Evolutionary conservation across 2,888 invertebrate genomes (phyloP).

Genomic region (Trisateles emortualis): DNA sequence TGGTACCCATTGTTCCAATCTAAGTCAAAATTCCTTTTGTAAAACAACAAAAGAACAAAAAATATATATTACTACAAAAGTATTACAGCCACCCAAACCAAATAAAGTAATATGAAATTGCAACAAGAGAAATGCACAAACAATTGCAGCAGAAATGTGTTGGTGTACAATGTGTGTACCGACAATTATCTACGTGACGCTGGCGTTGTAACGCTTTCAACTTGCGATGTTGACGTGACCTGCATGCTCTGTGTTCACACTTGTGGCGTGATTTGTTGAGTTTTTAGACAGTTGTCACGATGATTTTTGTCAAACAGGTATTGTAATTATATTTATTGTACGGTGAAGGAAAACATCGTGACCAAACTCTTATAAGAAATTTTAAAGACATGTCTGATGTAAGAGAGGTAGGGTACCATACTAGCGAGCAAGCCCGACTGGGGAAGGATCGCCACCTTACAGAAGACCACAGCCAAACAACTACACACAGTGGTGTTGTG

Average conservation of each 20-base stretch:
- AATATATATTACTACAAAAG: background rate
- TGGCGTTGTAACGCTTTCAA: constrained; percentile 30
- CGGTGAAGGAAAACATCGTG: no score
- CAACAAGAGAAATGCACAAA: constrained; percentile 9
- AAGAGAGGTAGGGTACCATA: no score
- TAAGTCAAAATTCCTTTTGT: background rate
- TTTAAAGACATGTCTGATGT: no score
- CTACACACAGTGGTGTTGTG: no score
- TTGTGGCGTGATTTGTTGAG: constrained; percentile 11
- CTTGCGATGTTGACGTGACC: constrained; percentile 31
- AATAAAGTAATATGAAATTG: constrained; percentile 10
- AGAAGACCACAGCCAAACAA: no score
- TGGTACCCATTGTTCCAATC: no score
- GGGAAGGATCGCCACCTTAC: no score
- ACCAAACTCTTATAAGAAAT: no score
- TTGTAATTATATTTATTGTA: no score
- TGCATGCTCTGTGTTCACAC: constrained; percentile 20
- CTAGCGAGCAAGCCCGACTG: no score
- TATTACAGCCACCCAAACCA: background rate
- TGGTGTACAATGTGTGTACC: constrained; percentile 16
- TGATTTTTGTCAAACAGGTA: no score
- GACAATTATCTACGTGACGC: constrained; percentile 41
- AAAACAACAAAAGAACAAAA: background rate
- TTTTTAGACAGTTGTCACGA: constrained; percentile 2
- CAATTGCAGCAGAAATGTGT: constrained; percentile 14